A percentile compares a stretch with the other conserved stretches of the same genome.
These are phyloP conservation scores for Salvator merianae DNA, from an alignment of 2,113 vertebrate genomes.

Conservation along the genomic window DNA sequence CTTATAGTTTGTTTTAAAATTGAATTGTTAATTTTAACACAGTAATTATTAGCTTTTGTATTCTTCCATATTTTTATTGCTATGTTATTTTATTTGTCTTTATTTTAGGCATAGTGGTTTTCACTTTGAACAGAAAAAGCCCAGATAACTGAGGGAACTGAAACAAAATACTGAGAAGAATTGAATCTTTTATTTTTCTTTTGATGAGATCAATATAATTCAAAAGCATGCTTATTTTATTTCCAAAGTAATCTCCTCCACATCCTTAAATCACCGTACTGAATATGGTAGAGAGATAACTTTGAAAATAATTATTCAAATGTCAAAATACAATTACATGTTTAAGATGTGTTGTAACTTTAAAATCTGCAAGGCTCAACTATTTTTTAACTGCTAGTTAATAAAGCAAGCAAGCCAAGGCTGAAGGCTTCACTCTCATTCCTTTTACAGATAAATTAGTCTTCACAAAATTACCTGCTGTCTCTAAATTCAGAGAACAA, in stretches of 20 bases:
- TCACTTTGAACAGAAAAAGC: not conserved
- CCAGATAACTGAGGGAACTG: not conserved
- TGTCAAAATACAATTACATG: not conserved
- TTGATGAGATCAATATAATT: not conserved
- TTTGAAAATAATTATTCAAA: not conserved
- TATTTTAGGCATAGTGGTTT: not conserved
- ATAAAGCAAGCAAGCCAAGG: conserved; percentile 27
- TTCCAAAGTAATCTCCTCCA: not conserved
- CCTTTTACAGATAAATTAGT: conserved; percentile 44
- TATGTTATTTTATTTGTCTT: no score
- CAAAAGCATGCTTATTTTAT: not conserved
- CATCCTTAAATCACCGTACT: not conserved
- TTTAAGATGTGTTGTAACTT: not conserved
- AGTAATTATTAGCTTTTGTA: no score
- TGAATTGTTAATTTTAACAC: no score
- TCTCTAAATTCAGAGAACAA: conserved; percentile 17
- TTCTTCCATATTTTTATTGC: no score
- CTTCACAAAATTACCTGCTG: conserved; percentile 11
- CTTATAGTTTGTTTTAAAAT: no score
- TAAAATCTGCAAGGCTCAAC: not conserved
- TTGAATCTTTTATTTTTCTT: not conserved
- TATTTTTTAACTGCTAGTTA: not conserved
- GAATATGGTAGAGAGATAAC: not conserved
- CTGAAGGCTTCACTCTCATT: conserved; percentile 35
- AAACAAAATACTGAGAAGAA: not conserved